These are phyloP conservation scores for Plebejus melissa DNA, from an alignment of 2,888 invertebrate species.

Conservation along the genomic window DNA sequence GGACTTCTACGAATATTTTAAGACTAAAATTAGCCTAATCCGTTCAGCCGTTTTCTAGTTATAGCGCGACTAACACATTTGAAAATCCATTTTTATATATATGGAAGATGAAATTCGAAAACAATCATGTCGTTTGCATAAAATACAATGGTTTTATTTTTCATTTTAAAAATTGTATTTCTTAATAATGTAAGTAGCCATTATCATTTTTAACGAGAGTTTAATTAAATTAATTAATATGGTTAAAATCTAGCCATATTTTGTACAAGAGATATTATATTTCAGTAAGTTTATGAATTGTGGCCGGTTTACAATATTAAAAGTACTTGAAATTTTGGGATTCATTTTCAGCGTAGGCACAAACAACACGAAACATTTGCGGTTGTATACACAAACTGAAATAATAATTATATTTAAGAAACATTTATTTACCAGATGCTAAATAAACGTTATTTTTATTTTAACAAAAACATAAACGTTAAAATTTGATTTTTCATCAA, in stretches of 20 bases:
- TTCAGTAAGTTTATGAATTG: neutral
- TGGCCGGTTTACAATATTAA: slow-evolving; percentile 2
- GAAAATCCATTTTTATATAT: too few relatives aligned
- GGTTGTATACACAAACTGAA: neutral
- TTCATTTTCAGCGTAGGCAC: neutral
- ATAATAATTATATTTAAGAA: neutral
- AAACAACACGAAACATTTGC: neutral
- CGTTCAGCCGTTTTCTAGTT: too few relatives aligned
- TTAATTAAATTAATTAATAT: neutral
- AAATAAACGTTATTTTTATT: neutral
- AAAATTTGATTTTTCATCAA: neutral
- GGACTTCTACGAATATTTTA: too few relatives aligned
- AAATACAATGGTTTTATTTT: too few relatives aligned
- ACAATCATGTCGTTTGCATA: too few relatives aligned
- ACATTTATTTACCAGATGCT: neutral
- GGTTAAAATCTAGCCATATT: neutral
- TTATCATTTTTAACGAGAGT: too few relatives aligned
- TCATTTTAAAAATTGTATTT: too few relatives aligned
- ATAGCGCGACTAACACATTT: too few relatives aligned
- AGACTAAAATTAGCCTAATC: too few relatives aligned
- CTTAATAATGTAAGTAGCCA: too few relatives aligned
- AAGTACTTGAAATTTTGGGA: neutral
- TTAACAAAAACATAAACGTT: neutral
- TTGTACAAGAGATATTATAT: slow-evolving; percentile 7
- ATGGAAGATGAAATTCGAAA: too few relatives aligned